Conservation (phyloP, 2,113 vertebrate genomes). For the Mobula hypostoma region DNA sequence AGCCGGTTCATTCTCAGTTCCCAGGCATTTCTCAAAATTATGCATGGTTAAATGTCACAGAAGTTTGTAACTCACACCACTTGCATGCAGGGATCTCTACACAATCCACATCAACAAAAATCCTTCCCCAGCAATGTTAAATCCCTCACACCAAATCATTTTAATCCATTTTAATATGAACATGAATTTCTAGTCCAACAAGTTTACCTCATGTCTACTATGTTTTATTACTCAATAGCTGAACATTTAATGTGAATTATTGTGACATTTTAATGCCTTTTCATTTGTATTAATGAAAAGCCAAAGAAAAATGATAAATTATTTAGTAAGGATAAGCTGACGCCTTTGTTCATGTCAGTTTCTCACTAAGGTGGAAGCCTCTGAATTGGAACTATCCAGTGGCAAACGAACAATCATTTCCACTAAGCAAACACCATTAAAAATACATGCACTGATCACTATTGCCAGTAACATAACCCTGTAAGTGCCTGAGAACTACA, state of each 20-base stretch:
- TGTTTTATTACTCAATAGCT: background rate
- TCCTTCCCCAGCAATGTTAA: too few species aligned
- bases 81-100: too few species aligned
- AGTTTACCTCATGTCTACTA: background rate
- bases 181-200: background rate
- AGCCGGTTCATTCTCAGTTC: too few species aligned
- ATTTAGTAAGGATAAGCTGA: conserved; percentile 31
- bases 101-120: too few species aligned
- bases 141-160: too few species aligned
- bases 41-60: too few species aligned
- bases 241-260: conserved; percentile 4
- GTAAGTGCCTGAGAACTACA: conserved; percentile 4
- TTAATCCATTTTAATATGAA: too few species aligned
- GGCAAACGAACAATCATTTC: conserved; percentile 27
- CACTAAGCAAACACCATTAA: conserved; percentile 24
- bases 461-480: conserved; percentile 31
- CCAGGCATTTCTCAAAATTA: too few species aligned
- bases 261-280: conserved; percentile 21
- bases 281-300: conserved; percentile 35
- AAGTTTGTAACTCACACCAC: too few species aligned
- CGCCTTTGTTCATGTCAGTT: conserved; percentile 19
- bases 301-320: conserved; percentile 26
- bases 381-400: conserved; percentile 23
- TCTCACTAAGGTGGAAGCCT: background rate
- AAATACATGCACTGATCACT: conserved; percentile 35